These are phyloP conservation scores for Amphiprion clarkii DNA, from an alignment of 2,797 vertebrate genomes.

Conservation along the genomic window DNA sequence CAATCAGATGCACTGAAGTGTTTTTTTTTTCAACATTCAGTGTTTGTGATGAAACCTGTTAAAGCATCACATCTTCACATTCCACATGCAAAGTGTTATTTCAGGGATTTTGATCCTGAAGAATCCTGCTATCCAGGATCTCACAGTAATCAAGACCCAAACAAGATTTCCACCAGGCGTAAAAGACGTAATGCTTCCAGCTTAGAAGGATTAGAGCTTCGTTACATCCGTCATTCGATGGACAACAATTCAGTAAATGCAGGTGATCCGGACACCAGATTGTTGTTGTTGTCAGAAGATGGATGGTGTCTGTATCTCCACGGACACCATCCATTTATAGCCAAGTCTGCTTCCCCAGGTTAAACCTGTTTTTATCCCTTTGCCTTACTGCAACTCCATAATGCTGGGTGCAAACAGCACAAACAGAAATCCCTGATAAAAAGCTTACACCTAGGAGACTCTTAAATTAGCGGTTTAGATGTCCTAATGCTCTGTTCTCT, in stretches of 20 bases:
- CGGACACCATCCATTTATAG: slow-evolving; percentile 68
- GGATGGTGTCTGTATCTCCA: slow-evolving; percentile 36
- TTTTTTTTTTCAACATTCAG: background rate
- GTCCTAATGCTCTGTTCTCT: slow-evolving; percentile 75
- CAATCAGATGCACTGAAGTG: background rate
- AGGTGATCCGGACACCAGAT: slow-evolving; percentile 58
- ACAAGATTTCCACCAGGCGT: slow-evolving; percentile 58
- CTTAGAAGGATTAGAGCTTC: slow-evolving; percentile 61
- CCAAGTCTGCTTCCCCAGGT: slow-evolving; percentile 80
- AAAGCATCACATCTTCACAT: background rate
- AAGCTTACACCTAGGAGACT: slow-evolving; percentile 90
- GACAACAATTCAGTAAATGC: slow-evolving; percentile 31
- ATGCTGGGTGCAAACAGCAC: slow-evolving; percentile 85
- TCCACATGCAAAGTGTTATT: slow-evolving; percentile 25
- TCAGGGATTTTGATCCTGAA: slow-evolving; percentile 55
- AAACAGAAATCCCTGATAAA: slow-evolving; percentile 89
- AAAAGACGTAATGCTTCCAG: slow-evolving; percentile 51
- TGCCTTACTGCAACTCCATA: slow-evolving; percentile 90
- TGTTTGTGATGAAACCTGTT: no score
- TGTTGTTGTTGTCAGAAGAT: slow-evolving; percentile 69
- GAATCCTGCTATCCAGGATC: slow-evolving; percentile 55
- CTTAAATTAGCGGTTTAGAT: slow-evolving; percentile 88
- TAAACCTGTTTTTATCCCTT: slow-evolving; percentile 88
- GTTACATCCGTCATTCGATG: slow-evolving; percentile 6
- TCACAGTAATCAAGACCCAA: slow-evolving; percentile 59